Conservation (phyloP, 2,113 vertebrate genomes). For the Grus americana region DNA sequence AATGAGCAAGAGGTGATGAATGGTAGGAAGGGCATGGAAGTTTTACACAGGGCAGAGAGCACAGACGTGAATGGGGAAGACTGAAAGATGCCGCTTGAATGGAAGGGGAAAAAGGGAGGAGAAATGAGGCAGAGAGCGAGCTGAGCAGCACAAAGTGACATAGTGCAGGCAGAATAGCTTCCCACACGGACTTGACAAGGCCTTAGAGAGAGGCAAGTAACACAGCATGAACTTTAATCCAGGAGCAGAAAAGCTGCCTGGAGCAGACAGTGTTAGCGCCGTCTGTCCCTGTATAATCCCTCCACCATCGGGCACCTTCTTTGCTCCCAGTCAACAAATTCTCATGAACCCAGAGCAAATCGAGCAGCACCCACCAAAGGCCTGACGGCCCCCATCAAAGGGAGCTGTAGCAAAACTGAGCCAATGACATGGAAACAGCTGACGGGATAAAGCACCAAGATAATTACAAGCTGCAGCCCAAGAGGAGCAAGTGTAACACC, state of each 20-base stretch:
- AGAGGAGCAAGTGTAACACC: background rate
- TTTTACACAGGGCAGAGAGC: slow-evolving; percentile 57
- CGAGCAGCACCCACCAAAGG: background rate
- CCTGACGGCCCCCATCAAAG: background rate
- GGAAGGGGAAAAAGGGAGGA: slow-evolving; percentile 16
- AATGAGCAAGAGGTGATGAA: slow-evolving; percentile 49
- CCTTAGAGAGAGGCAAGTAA: slow-evolving; percentile 53
- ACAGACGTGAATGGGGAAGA: slow-evolving; percentile 47
- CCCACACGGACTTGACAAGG: slow-evolving; percentile 52
- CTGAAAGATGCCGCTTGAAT: slow-evolving; percentile 39
- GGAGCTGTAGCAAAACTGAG: background rate
- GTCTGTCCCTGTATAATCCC: background rate
- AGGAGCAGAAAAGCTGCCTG: slow-evolving; percentile 48
- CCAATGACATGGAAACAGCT: background rate
- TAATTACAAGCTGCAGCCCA: background rate
- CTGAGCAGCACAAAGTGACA: slow-evolving; percentile 35
- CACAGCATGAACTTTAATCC: slow-evolving; percentile 61
- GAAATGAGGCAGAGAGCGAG: slow-evolving; percentile 3
- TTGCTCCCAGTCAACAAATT: slow-evolving; percentile 40
- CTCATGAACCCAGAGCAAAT: slow-evolving; percentile 46
- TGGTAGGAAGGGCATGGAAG: slow-evolving; percentile 28
- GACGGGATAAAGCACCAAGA: background rate
- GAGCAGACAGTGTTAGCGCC: background rate
- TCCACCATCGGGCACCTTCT: background rate
- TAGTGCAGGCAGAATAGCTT: slow-evolving; percentile 24